These are phyloP conservation scores for Megalonaias nervosa DNA, from an alignment of 1,140 invertebrate species.

Conservation along the genomic window DNA sequence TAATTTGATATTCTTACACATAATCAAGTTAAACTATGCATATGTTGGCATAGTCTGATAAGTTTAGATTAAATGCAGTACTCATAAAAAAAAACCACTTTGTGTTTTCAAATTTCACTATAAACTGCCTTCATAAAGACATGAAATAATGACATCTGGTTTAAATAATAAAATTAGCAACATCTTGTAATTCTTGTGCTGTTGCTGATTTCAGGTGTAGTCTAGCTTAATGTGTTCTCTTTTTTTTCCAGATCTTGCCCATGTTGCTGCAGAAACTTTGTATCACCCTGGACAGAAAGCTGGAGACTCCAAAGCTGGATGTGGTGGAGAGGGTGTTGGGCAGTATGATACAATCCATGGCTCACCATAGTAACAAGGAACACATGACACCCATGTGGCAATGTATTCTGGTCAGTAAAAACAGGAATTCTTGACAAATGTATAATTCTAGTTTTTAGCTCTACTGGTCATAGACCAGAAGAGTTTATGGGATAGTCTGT, in stretches of 20 bases:
- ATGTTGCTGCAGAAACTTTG: constrained; percentile 55
- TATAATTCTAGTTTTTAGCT: not conserved
- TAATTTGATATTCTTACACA: too few species aligned
- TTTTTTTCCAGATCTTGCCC: constrained; percentile 54
- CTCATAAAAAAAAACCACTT: too few species aligned
- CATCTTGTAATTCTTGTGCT: too few species aligned
- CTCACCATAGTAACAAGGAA: constrained; percentile 47
- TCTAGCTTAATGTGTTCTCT: not conserved
- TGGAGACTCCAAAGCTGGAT: constrained; percentile 35
- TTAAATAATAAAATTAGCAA: too few species aligned
- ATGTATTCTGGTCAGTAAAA: constrained; percentile 55
- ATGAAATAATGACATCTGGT: too few species aligned
- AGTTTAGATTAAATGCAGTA: too few species aligned
- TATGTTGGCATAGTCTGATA: too few species aligned
- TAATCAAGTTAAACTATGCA: too few species aligned
- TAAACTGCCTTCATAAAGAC: too few species aligned
- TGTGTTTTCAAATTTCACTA: too few species aligned
- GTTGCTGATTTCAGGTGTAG: not conserved
- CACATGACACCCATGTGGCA: constrained; percentile 51
- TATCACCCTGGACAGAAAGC: constrained; percentile 19
- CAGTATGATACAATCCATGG: constrained; percentile 50
- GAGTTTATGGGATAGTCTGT: not conserved
- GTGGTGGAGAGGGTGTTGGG: constrained; percentile 42
- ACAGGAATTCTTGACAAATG: not conserved
- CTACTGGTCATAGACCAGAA: not conserved